Evolutionary conservation across 2,888 invertebrate genomes (phyloP).

Genomic region (Resseliella maxima): DNA sequence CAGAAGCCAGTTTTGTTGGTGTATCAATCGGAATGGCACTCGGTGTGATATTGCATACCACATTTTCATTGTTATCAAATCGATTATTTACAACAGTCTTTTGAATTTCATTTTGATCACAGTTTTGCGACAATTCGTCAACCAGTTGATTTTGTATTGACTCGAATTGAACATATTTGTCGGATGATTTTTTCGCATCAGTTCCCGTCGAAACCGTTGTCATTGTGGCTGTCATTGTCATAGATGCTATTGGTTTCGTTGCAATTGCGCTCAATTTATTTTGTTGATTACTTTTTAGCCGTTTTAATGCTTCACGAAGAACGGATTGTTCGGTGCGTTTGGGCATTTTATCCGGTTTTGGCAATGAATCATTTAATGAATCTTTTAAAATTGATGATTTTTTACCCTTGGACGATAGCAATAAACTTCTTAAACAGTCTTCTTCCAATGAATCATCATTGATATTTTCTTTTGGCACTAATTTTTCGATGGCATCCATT

Average conservation of each 20-base stretch:
- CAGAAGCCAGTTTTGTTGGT: not conserved
- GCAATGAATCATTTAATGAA: not conserved
- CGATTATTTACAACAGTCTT: slow-evolving; percentile 42
- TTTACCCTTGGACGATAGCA: slow-evolving; percentile 61
- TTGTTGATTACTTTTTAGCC: slow-evolving; percentile 60
- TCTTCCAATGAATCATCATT: slow-evolving; percentile 59
- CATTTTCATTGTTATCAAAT: not conserved
- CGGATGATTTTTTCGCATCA: not conserved
- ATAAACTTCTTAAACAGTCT: slow-evolving; percentile 61
- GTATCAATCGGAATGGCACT: not conserved
- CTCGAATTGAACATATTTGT: not conserved
- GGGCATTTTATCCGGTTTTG: not conserved
- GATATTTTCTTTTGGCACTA: slow-evolving; percentile 37
- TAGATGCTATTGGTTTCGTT: not conserved
- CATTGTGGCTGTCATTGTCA: not conserved
- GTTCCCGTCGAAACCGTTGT: not conserved
- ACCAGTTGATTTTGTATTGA: not conserved
- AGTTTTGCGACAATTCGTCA: not conserved
- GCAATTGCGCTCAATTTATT: not conserved
- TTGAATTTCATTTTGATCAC: slow-evolving; percentile 11
- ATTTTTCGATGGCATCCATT: not conserved
- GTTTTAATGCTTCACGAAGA: slow-evolving; percentile 65
- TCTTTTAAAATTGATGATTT: slow-evolving; percentile 57
- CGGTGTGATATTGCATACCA: not conserved
- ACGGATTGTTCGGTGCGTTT: slow-evolving; percentile 21